A percentile compares a stretch with the other conserved stretches of the same genome.
Conservation (phyloP, 37 sponge, comb jelly and placozoan genomes). For the Hormiphora californensis region DNA sequence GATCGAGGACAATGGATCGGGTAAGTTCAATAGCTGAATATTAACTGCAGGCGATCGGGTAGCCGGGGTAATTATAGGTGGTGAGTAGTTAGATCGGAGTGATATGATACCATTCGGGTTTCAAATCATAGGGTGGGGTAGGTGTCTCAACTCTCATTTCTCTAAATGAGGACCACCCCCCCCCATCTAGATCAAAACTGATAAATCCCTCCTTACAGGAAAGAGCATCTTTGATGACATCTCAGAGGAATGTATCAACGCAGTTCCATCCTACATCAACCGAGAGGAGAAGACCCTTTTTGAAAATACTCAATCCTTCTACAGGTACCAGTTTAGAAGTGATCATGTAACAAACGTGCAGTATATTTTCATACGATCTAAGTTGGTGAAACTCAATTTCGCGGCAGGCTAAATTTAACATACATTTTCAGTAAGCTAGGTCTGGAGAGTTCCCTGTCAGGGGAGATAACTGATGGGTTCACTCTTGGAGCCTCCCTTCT, state of each 20-base stretch:
- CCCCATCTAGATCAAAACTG: no score
- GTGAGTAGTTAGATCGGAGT: no score
- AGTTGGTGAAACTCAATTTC: not conserved
- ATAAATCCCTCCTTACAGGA: not conserved
- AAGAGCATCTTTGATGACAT: not conserved
- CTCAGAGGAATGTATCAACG: not conserved
- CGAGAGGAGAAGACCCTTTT: slow-evolving; percentile 21
- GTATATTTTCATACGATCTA: no score
- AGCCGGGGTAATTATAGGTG: not conserved
- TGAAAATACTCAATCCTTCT: slow-evolving; percentile 35
- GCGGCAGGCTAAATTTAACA: not conserved
- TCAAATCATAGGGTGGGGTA: no score
- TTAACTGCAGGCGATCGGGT: not conserved
- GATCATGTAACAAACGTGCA: no score
- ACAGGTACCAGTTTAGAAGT: not conserved
- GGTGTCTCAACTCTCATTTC: no score
- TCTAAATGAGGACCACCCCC: no score
- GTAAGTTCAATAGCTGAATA: not conserved
- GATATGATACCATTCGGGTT: no score
- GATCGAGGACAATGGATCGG: slow-evolving; percentile 46
- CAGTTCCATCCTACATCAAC: slow-evolving; percentile 23
- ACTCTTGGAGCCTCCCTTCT: not conserved
- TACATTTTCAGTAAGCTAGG: slow-evolving; percentile 21
- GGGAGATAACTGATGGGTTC: not conserved
- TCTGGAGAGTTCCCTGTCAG: not conserved